phyloP scores from a whole-genome alignment of 2,797 vertebrate species.

The Cichlasoma orientale region DNA sequence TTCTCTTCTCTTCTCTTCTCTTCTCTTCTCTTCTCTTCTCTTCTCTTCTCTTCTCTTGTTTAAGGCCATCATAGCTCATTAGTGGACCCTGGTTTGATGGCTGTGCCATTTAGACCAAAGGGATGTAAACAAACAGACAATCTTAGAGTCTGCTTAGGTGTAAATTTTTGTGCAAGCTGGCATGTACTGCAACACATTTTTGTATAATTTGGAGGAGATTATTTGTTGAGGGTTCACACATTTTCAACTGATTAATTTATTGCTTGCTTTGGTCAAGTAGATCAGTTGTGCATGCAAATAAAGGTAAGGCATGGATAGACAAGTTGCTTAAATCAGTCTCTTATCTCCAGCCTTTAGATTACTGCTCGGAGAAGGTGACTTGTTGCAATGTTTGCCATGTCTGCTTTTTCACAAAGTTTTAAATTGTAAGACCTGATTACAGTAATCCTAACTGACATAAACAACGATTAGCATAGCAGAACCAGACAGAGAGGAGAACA shows the following conservation, averaged over 20 bases:
- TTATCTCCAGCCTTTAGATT: conserved; percentile 31
- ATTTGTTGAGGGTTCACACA: conserved; percentile 1
- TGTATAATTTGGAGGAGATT: not conserved
- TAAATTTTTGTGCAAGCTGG: not conserved
- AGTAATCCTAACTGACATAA: conserved; percentile 53
- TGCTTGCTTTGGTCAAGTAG: conserved; percentile 14
- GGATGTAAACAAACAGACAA: conserved; percentile 17
- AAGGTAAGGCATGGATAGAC: conserved; percentile 20
- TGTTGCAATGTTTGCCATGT: conserved; percentile 33
- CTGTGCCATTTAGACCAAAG: conserved; percentile 16
- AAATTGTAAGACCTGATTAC: conserved; percentile 32
- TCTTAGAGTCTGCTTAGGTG: not conserved
- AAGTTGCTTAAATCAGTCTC: conserved; percentile 10
- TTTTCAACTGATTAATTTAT: conserved; percentile 33
- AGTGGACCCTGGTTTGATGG: conserved; percentile 39
- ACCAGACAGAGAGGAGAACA: conserved; percentile 19
- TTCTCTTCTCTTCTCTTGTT: conserved; percentile 1
- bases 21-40: too few species aligned
- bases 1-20: not conserved
- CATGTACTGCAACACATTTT: not conserved
- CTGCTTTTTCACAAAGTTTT: conserved; percentile 29
- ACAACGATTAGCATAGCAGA: conserved; percentile 38
- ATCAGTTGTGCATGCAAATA: not conserved
- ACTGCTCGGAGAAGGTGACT: conserved; percentile 3
- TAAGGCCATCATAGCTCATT: conserved; percentile 43